phyloP scores from a whole-genome alignment of 2,888 invertebrate species.

The Pasiphila rectangulata region DNA sequence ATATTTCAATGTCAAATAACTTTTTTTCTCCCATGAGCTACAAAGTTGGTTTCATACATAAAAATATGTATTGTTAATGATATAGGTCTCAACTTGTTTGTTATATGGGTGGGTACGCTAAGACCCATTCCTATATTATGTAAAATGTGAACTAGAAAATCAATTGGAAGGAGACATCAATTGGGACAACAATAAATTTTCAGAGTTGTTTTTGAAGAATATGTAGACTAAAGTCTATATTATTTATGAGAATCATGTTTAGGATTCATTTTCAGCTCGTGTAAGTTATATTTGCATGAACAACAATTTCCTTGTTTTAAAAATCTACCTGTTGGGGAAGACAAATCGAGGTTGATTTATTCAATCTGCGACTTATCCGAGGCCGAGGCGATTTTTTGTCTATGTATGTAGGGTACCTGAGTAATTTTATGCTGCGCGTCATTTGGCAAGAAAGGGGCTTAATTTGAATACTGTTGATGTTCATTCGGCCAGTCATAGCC shows the following conservation, averaged over 20 bases:
- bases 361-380: constrained; percentile 61
- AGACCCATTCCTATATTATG: no score
- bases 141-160: constrained; percentile 24
- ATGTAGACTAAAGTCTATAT: constrained; percentile 48
- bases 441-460: constrained; percentile 44
- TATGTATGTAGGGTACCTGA: constrained; percentile 68
- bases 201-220: constrained; percentile 47
- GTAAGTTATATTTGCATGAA: constrained; percentile 75
- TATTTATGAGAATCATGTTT: constrained; percentile 71
- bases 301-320: constrained; percentile 70
- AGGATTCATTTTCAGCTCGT: constrained; percentile 74
- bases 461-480: constrained; percentile 47
- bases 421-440: constrained; percentile 53
- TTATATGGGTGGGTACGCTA: no score
- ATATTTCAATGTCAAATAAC: no score
- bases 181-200: constrained; percentile 32
- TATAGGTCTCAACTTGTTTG: no score
- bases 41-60: no score
- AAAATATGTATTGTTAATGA: no score
- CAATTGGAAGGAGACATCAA: constrained; percentile 25
- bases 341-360: constrained; percentile 71
- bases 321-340: constrained; percentile 72
- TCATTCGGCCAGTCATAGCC: constrained; percentile 57
- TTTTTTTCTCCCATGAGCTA: no score
- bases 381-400: constrained; percentile 54